phyloP scores from a whole-genome alignment of 1,140 invertebrate species.

The Diachasma alloeum region DNA sequence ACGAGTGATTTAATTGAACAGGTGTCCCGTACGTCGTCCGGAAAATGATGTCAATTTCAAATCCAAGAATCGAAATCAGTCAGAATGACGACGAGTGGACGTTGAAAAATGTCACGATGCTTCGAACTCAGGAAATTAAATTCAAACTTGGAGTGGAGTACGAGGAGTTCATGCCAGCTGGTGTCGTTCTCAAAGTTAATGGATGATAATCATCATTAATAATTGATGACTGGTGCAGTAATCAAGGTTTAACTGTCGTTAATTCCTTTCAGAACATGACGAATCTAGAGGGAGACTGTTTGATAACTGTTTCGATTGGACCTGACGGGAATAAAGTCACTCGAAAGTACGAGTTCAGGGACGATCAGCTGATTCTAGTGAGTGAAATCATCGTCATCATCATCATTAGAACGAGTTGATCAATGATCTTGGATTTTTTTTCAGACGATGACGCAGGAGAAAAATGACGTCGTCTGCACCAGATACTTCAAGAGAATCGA shows the following conservation, averaged over 20 bases:
- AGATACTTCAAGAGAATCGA: slow-evolving; percentile 46
- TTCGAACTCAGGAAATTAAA: slow-evolving; percentile 46
- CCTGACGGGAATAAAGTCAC: slow-evolving; percentile 63
- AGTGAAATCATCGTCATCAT: slow-evolving; percentile 41
- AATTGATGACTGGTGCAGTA: background rate
- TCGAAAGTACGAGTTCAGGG: slow-evolving; percentile 67
- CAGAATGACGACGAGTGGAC: slow-evolving; percentile 67
- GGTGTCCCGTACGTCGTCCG: slow-evolving; percentile 67
- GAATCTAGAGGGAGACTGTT: slow-evolving; percentile 63
- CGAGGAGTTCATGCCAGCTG: slow-evolving; percentile 54
- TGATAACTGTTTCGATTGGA: slow-evolving; percentile 64
- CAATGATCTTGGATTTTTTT: background rate
- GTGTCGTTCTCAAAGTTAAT: slow-evolving; percentile 52
- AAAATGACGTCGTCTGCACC: slow-evolving; percentile 48
- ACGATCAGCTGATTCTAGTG: slow-evolving; percentile 68
- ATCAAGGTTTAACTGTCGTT: background rate
- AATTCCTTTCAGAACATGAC: slow-evolving; percentile 64
- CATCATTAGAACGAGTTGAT: slow-evolving; percentile 4
- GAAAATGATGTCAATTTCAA: slow-evolving; percentile 71
- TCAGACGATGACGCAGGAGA: slow-evolving; percentile 53
- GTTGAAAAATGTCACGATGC: slow-evolving; percentile 65
- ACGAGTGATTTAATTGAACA: slow-evolving; percentile 28
- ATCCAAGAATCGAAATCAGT: slow-evolving; percentile 68
- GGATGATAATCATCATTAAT: background rate
- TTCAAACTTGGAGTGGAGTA: slow-evolving; percentile 55